These are phyloP conservation scores for Myotis vivesi DNA, from an alignment of 2,797 vertebrate species.

Conservation along the genomic window DNA sequence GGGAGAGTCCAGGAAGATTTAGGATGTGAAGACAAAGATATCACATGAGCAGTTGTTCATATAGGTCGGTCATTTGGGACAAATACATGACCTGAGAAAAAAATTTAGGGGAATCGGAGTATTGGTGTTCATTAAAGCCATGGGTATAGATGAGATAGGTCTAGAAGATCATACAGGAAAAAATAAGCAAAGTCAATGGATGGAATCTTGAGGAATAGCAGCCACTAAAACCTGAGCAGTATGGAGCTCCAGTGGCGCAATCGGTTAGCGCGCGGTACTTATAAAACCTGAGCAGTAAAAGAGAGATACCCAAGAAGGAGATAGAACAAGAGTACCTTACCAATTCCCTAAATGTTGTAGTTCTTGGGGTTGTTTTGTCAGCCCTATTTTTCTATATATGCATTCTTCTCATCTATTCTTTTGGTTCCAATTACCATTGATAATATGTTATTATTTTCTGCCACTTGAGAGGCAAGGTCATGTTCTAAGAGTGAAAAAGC, in stretches of 20 bases:
- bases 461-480: not conserved
- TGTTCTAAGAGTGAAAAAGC: not conserved
- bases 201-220: not conserved
- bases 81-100: not conserved
- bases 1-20: not conserved
- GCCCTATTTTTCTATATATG: not conserved
- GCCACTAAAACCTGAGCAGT: not conserved
- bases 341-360: not conserved
- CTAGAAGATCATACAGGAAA: not conserved
- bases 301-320: not conserved
- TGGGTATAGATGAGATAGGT: not conserved
- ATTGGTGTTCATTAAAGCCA: not conserved
- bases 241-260: too few relatives aligned
- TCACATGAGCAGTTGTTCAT: not conserved
- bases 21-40: not conserved
- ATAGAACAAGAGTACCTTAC: not conserved
- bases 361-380: not conserved
- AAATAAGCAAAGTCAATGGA: not conserved
- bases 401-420: not conserved
- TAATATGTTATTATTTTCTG: not conserved
- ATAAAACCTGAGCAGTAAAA: not conserved
- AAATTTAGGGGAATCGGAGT: not conserved
- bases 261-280: too few relatives aligned
- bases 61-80: not conserved
- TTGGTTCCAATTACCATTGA: not conserved